These are phyloP conservation scores for Pandion haliaetus DNA, from an alignment of 2,113 vertebrate species.

Conservation along the genomic window DNA sequence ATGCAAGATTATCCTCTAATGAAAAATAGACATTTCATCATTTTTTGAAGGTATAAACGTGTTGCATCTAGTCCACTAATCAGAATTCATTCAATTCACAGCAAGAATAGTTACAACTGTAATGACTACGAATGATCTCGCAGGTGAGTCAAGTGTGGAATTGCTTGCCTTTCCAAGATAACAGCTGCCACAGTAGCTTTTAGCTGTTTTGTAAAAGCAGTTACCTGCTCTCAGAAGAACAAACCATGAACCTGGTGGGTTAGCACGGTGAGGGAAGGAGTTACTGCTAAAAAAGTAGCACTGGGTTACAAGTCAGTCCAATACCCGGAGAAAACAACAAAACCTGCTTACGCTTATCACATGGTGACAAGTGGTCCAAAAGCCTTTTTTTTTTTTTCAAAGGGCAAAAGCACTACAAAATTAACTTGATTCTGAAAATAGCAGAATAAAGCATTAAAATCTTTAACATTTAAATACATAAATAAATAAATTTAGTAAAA, in stretches of 20 bases:
- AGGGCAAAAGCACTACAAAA: neutral
- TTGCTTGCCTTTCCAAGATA: neutral
- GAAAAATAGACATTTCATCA: neutral
- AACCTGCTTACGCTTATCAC: neutral
- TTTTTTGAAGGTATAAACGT: neutral
- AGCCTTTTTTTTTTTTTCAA: neutral
- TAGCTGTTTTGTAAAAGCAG: neutral
- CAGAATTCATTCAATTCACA: constrained; percentile 67
- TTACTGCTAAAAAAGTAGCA: neutral
- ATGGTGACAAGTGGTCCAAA: neutral
- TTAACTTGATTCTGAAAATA: neutral
- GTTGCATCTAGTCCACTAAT: neutral
- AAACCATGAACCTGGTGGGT: neutral
- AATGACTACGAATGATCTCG: constrained; percentile 86
- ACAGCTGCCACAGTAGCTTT: neutral
- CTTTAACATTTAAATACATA: neutral
- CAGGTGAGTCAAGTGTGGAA: constrained; percentile 75
- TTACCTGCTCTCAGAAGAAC: neutral
- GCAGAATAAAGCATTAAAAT: neutral
- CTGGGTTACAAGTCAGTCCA: neutral
- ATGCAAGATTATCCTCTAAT: neutral
- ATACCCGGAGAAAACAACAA: neutral
- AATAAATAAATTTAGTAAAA: neutral
- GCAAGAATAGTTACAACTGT: constrained; percentile 90
- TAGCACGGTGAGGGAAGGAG: neutral